phyloP scores from a whole-genome alignment of 2,888 invertebrate genomes.

The Allacma fusca region DNA sequence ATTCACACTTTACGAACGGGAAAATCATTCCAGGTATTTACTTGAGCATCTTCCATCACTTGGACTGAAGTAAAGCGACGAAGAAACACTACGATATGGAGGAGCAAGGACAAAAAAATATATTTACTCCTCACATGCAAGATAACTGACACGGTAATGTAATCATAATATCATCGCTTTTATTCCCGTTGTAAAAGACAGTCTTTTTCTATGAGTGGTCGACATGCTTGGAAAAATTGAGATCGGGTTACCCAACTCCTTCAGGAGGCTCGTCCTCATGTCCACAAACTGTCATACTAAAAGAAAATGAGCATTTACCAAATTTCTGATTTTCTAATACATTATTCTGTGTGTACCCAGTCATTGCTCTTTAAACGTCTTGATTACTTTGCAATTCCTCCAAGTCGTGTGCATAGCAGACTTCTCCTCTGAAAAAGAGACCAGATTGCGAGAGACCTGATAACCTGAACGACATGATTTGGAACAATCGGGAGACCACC shows the following conservation, averaged over 20 bases:
- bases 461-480: neutral
- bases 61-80: too few relatives aligned
- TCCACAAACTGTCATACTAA: neutral
- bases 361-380: neutral
- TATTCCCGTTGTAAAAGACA: neutral
- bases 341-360: neutral
- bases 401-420: too few relatives aligned
- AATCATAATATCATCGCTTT: conserved; percentile 36
- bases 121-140: conserved; percentile 48
- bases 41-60: neutral
- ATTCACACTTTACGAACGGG: neutral
- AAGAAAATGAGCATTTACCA: neutral
- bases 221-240: conserved; percentile 6
- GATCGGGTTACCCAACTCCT: neutral
- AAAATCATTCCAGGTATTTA: neutral
- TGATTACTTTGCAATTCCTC: too few relatives aligned
- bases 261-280: neutral
- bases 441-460: too few relatives aligned
- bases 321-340: neutral
- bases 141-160: conserved; percentile 32
- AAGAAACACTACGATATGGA: too few relatives aligned
- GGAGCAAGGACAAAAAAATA: conserved; percentile 48
- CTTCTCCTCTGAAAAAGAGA: too few relatives aligned
- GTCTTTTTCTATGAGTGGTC: neutral
- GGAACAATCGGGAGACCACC: neutral